Evolutionary conservation across 1,140 invertebrate species (phyloP), one percentile per base, ranked within the genome.

Genomic region (Ceratina australensis): DNA sequence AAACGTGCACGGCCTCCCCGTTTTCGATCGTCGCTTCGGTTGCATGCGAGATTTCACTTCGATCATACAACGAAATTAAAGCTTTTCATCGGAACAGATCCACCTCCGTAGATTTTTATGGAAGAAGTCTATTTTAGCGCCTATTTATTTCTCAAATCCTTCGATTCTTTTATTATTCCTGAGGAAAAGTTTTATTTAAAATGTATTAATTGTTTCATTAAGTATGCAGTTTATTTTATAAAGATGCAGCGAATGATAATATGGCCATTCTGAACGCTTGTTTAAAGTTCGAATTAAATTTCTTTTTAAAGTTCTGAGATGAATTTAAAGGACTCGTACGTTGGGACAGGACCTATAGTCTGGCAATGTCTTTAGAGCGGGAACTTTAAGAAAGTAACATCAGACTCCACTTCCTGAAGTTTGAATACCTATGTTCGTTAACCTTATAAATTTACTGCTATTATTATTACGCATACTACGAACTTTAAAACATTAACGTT

Each of bases 41-140:
- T 72, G 69, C 69, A 57, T 61, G 69, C 69, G 69, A 72, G 47
- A 72, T 72, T 61, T 72, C 69, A 61, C 50, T 72, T 61, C 57
- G 24, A 72, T 42, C 69, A 42, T 72, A 42, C 69, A 15, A 16
- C 42, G 69, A 72, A 72, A 72, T 72, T 72, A 72, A 54, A 50
- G 26, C 57, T 22, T 3, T 26, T 8, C 28, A 28, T 16, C n/a
- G 2, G 22, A 20, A 54, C 42, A 59, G 28, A 57, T 56, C 66
- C 72, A 73, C 69, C 26, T 16, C 57, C 73, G 5, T 28, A 63
- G 63, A 61, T 50, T 61, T 69, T 65, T 77, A 73, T 76, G 57
- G 63, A 16, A 26, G n/a, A 20, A 12, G n/a, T 16, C 7, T 12
- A 8, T 20, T 28, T 33, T 33, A 33, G 2, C 28, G 28, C 28